phyloP scores from a whole-genome alignment of 2,888 invertebrate species.

The Danaus chrysippus region DNA sequence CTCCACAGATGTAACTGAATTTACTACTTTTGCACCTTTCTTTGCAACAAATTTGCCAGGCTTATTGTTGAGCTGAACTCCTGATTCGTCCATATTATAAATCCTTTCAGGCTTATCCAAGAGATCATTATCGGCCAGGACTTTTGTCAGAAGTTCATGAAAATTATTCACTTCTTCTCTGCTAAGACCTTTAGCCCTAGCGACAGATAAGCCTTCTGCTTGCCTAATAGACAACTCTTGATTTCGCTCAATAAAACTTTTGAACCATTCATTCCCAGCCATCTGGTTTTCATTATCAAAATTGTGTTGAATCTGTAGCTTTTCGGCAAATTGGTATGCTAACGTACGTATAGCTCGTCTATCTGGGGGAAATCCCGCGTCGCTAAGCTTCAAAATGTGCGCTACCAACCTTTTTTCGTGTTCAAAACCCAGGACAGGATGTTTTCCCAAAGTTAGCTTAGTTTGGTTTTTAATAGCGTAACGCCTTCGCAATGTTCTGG shows the following conservation, averaged over 20 bases:
- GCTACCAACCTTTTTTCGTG: slow-evolving; percentile 34
- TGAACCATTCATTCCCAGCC: slow-evolving; percentile 39
- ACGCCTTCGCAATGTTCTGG: slow-evolving; percentile 35
- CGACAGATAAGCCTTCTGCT: slow-evolving; percentile 39
- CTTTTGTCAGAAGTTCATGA: slow-evolving; percentile 34
- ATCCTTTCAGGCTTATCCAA: slow-evolving; percentile 38
- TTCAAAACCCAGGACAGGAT: slow-evolving; percentile 32
- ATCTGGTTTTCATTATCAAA: slow-evolving; percentile 36
- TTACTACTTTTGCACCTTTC: slow-evolving; percentile 45
- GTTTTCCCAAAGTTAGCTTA: slow-evolving; percentile 33
- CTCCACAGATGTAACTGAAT: slow-evolving; percentile 40
- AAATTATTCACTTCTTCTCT: slow-evolving; percentile 36
- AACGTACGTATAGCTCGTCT: slow-evolving; percentile 30
- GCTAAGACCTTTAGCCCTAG: slow-evolving; percentile 36
- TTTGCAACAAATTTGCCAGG: slow-evolving; percentile 45
- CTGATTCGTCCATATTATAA: slow-evolving; percentile 51
- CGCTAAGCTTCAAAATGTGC: no score
- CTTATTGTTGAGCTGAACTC: slow-evolving; percentile 47
- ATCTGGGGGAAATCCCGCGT: slow-evolving; percentile 33
- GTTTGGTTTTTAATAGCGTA: slow-evolving; percentile 33
- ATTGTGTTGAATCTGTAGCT: slow-evolving; percentile 33
- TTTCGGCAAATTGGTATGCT: slow-evolving; percentile 39
- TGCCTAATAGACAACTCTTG: slow-evolving; percentile 32
- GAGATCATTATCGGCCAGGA: slow-evolving; percentile 35
- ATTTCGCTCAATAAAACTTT: slow-evolving; percentile 23